Evolutionary conservation across 2,797 vertebrate species (phyloP).

Genomic region (Chromobotia macracanthus): DNA sequence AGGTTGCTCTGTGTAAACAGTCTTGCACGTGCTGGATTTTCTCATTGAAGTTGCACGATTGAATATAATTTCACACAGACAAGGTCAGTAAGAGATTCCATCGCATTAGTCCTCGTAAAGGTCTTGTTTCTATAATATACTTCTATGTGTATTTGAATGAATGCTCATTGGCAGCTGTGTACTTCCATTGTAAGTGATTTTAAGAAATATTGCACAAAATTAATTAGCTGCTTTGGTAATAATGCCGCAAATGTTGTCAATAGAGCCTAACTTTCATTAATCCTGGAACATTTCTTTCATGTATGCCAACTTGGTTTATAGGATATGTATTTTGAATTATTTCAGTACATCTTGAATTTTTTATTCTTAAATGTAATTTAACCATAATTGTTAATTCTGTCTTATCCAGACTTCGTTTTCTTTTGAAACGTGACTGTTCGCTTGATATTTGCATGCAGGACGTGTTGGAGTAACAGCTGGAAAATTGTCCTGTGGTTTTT

Average conservation of each 20-base stretch:
- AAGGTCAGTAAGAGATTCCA: too few relatives aligned
- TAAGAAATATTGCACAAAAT: too few relatives aligned
- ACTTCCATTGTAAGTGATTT: too few relatives aligned
- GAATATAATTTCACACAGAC: too few relatives aligned
- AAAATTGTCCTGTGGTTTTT: neutral
- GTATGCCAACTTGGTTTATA: neutral
- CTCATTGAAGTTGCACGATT: too few relatives aligned
- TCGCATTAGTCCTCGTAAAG: too few relatives aligned
- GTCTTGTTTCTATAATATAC: too few relatives aligned
- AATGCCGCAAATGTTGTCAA: neutral
- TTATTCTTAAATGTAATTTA: neutral
- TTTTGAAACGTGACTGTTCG: neutral
- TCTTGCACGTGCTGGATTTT: too few relatives aligned
- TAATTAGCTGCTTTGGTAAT: neutral
- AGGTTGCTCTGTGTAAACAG: too few relatives aligned
- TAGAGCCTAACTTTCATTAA: neutral
- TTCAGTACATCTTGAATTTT: neutral
- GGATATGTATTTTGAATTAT: neutral
- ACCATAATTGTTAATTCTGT: neutral
- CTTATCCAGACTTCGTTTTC: neutral
- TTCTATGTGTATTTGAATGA: too few relatives aligned
- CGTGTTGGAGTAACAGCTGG: constrained; percentile 4
- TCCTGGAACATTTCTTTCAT: neutral
- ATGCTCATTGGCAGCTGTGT: too few relatives aligned
- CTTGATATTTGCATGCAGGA: constrained; percentile 8